Conservation (phyloP, 2,888 invertebrate genomes). For the Ptychoptera contaminata region DNA sequence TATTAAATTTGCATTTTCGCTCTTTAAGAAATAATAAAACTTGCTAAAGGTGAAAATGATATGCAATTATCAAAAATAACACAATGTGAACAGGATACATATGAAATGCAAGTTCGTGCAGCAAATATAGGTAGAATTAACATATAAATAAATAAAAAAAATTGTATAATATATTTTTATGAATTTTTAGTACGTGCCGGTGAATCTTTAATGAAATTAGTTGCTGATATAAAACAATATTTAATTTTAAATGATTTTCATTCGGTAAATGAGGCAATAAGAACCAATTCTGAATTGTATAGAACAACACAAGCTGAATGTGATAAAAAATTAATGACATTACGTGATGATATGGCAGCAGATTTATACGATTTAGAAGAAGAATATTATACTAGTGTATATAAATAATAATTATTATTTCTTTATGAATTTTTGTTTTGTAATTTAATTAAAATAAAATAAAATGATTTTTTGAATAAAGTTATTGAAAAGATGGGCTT, state of each 20-base stretch:
- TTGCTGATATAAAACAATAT: constrained; percentile 96
- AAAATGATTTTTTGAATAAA: no score
- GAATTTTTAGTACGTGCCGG: constrained; percentile 68
- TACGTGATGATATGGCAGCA: constrained; percentile 89
- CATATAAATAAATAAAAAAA: neutral
- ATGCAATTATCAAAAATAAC: constrained; percentile 79
- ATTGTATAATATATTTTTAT: neutral
- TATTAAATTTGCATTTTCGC: neutral
- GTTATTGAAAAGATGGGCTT: no score
- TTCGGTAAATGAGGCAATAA: constrained; percentile 92
- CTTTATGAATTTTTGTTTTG: no score
- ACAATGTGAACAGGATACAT: constrained; percentile 89
- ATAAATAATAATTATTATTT: constrained; percentile 19
- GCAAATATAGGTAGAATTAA: constrained; percentile 57
- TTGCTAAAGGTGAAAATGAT: constrained; percentile 81
- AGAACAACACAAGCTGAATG: constrained; percentile 82
- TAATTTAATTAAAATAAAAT: no score
- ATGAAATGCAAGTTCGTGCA: constrained; percentile 92
- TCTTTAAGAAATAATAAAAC: constrained; percentile 68
- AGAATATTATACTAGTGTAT: constrained; percentile 31
- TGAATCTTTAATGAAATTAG: constrained; percentile 91
- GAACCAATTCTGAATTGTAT: constrained; percentile 80
- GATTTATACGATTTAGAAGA: constrained; percentile 42
- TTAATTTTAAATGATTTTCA: constrained; percentile 96
- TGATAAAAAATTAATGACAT: constrained; percentile 80